These are phyloP conservation scores for Clinocottus analis DNA, from an alignment of 2,113 vertebrate genomes.

Conservation along the genomic window DNA sequence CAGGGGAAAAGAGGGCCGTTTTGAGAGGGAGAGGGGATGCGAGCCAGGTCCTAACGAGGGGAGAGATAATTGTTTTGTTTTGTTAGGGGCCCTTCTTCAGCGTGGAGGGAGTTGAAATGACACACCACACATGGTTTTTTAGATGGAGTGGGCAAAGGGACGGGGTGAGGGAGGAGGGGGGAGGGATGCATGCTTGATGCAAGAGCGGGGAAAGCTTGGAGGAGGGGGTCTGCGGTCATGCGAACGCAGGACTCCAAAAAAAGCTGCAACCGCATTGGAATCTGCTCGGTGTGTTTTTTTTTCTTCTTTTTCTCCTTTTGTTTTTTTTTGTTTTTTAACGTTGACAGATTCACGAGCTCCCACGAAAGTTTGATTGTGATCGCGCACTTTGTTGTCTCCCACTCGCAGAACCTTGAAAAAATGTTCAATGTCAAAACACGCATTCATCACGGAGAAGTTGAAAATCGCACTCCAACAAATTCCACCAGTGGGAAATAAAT, in stretches of 20 bases:
- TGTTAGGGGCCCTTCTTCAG: conserved; percentile 68
- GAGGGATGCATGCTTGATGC: conserved; percentile 39
- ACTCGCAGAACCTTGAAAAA: conserved; percentile 28
- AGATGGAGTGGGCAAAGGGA: conserved; percentile 52
- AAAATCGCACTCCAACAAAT: conserved; percentile 50
- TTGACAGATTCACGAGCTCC: conserved; percentile 42
- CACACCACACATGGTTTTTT: conserved; percentile 71
- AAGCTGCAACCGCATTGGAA: conserved; percentile 24
- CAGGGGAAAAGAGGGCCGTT: conserved; percentile 39
- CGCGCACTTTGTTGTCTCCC: conserved; percentile 35
- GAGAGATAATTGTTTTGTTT: conserved; percentile 80
- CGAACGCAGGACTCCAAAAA: conserved; percentile 9
- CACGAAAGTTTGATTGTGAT: conserved; percentile 50
- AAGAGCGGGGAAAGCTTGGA: conserved; percentile 32
- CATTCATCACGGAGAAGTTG: conserved; percentile 58
- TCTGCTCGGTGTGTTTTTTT: not conserved
- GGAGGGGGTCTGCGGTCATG: conserved; percentile 28
- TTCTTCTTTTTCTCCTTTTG: conserved; percentile 2
- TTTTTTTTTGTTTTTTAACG: not conserved
- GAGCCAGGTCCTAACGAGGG: conserved; percentile 73
- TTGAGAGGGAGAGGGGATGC: conserved; percentile 61
- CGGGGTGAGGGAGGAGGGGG: conserved; percentile 27
- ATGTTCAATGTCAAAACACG: conserved; percentile 64
- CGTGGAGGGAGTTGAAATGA: conserved; percentile 70
- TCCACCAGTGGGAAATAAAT: conserved; percentile 65